Conservation (phyloP, 2,113 vertebrate genomes). For the Cisticola juncidis region DNA sequence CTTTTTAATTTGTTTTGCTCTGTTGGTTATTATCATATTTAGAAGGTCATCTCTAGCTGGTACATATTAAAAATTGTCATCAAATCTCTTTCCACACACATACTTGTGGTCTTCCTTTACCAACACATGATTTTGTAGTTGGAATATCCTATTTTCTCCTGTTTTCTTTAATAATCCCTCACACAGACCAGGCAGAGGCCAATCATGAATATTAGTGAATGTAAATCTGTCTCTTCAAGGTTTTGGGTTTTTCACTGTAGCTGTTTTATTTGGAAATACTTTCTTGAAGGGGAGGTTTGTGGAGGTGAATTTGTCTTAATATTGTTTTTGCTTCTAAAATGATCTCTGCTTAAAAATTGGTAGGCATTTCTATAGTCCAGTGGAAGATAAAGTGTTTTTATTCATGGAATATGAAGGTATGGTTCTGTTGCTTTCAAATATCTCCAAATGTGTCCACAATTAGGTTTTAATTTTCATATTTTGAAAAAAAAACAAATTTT, state of each 20-base stretch:
- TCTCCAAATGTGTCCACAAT: neutral
- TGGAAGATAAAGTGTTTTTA: neutral
- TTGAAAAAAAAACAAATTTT: neutral
- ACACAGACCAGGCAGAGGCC: neutral
- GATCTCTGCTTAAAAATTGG: neutral
- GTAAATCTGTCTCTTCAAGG: neutral
- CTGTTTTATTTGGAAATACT: neutral
- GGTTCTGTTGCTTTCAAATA: neutral
- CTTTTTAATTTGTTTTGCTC: neutral
- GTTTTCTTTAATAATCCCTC: neutral
- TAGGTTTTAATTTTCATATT: neutral
- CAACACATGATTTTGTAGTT: neutral
- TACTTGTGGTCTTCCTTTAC: neutral
- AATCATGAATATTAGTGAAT: neutral
- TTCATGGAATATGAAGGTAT: neutral
- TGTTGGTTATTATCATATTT: neutral
- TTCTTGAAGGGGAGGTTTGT: neutral
- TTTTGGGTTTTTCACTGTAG: neutral
- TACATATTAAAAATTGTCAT: neutral
- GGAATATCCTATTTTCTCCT: neutral
- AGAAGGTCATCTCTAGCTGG: neutral
- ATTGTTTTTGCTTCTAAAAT: neutral
- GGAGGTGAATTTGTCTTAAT: neutral
- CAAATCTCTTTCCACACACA: neutral
- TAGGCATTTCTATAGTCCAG: neutral